phyloP scores from a whole-genome alignment of 2,888 invertebrate genomes.

The Napeogenes inachia region DNA sequence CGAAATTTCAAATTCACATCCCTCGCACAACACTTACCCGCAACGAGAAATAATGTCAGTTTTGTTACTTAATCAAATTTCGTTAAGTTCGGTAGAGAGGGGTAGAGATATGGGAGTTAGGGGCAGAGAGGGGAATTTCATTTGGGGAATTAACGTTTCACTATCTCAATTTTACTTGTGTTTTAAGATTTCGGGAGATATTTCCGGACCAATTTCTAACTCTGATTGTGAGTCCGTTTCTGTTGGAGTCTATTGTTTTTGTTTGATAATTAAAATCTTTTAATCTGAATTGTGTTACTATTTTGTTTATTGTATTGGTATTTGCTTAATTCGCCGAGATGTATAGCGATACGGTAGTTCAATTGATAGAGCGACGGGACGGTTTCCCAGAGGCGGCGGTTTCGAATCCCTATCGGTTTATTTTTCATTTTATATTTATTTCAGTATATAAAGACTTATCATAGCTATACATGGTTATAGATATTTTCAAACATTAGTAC shows the following conservation, averaged over 20 bases:
- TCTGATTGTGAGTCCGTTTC: constrained; percentile 21
- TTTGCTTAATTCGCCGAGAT: background rate
- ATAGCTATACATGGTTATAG: too few species aligned
- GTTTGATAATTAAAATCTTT: constrained; percentile 15
- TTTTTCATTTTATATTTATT: too few species aligned
- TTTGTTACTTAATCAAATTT: constrained; percentile 72
- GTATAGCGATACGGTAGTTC: too few species aligned
- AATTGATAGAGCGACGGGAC: too few species aligned
- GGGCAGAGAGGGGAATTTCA: constrained; percentile 48
- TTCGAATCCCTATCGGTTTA: too few species aligned
- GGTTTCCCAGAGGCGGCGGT: too few species aligned
- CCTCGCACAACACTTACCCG: constrained; percentile 23
- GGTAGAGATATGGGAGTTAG: too few species aligned
- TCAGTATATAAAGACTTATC: too few species aligned
- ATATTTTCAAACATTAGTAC: constrained; percentile 9
- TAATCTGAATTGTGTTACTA: background rate
- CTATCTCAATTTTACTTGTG: constrained; percentile 59
- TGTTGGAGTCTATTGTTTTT: constrained; percentile 19
- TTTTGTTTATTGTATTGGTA: background rate
- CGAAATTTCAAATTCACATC: background rate
- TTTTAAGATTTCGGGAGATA: constrained; percentile 45
- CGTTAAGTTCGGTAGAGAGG: constrained; percentile 49
- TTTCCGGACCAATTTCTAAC: constrained; percentile 37
- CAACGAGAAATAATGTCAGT: constrained; percentile 57
- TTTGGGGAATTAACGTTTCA: constrained; percentile 68